These are phyloP conservation scores for Synanceia verrucosa DNA, from an alignment of 2,797 vertebrate species.

Conservation along the genomic window DNA sequence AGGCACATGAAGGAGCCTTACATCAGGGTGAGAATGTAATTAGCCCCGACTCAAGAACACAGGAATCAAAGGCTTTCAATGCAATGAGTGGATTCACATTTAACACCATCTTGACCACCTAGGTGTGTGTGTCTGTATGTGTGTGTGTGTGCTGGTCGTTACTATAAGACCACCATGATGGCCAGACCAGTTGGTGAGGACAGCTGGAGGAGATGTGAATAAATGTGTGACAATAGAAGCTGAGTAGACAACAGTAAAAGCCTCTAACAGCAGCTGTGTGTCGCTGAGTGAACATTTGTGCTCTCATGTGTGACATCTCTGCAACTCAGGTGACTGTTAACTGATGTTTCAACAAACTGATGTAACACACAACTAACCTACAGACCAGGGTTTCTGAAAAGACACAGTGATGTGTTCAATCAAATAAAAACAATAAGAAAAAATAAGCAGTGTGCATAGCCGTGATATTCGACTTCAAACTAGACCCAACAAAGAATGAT, in stretches of 20 bases:
- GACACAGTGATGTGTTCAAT: accelerated
- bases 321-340: not conserved
- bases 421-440: not conserved
- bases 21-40: conserved; percentile 1
- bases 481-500: not conserved
- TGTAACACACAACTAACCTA: not conserved
- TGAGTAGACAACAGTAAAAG: not conserved
- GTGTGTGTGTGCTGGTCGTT: not conserved
- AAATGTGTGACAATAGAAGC: conserved; percentile 2
- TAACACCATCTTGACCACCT: conserved; percentile 14
- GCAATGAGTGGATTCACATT: not conserved
- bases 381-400: not conserved
- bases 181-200: not conserved
- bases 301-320: not conserved
- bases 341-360: not conserved
- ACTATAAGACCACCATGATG: not conserved
- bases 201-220: conserved; percentile 28
- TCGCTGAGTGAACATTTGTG: conserved; percentile 4
- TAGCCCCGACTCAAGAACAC: not conserved
- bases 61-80: conserved; percentile 17
- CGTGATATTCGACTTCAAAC: not conserved
- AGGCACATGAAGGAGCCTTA: conserved; percentile 3
- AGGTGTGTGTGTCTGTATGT: not conserved
- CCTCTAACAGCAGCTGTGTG: conserved; percentile 9
- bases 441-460: not conserved